Percentiles rank a stretch among this genome's conserved stretches.
Conservation (phyloP, 2,888 invertebrate genomes). For the Tuta absoluta region DNA sequence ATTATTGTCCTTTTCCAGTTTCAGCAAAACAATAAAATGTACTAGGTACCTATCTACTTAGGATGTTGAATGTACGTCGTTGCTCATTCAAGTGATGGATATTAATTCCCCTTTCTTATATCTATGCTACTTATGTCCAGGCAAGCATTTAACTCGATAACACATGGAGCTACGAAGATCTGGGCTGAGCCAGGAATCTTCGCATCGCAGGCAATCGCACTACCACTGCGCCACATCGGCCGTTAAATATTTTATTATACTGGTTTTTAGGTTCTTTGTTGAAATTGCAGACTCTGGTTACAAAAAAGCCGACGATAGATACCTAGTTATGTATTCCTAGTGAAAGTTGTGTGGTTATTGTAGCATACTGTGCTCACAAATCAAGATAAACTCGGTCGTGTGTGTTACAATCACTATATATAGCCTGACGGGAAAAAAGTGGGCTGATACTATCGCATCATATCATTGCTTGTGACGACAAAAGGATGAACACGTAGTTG, state of each 20-base stretch:
- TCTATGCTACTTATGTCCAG: slow-evolving; percentile 65
- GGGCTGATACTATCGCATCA: background rate
- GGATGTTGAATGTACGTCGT: slow-evolving; percentile 46
- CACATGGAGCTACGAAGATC: slow-evolving; percentile 43
- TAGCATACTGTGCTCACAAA: no score
- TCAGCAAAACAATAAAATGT: slow-evolving; percentile 7
- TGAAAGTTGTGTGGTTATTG: background rate
- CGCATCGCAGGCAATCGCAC: no score
- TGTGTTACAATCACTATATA: no score
- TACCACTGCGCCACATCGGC: no score
- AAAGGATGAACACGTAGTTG: no score
- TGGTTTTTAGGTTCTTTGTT: no score
- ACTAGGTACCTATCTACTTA: background rate
- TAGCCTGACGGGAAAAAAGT: no score
- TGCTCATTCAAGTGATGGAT: slow-evolving; percentile 66
- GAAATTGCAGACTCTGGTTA: no score
- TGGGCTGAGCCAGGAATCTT: slow-evolving; percentile 2
- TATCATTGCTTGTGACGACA: no score
- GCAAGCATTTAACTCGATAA: slow-evolving; percentile 76
- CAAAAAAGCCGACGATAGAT: no score
- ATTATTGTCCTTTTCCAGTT: slow-evolving; percentile 1
- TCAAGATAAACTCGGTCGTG: no score
- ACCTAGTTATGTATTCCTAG: background rate
- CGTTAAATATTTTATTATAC: no score
- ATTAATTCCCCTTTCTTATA: slow-evolving; percentile 67